phyloP scores from a whole-genome alignment of 1,140 invertebrate species.

The Hycleus phaleratus region DNA sequence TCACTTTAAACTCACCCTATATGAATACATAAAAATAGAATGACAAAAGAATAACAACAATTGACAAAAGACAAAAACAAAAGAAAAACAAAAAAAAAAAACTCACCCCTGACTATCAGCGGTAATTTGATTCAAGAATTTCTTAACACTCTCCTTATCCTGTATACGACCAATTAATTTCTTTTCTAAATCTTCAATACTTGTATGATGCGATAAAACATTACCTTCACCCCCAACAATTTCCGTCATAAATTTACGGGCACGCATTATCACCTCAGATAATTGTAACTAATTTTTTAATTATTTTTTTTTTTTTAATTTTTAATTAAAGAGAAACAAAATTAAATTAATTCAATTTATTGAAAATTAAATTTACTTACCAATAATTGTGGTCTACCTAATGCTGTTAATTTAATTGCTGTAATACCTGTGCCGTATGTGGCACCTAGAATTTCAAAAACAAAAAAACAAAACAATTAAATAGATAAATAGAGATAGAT shows the following conservation, averaged over 20 bases:
- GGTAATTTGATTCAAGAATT: conserved; percentile 87
- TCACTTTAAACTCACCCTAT: no score
- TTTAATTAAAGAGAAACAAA: no score
- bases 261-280: conserved; percentile 93
- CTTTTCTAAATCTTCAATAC: conserved; percentile 78
- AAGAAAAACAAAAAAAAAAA: no score
- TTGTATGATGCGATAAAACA: conserved; percentile 74
- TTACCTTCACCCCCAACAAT: conserved; percentile 75
- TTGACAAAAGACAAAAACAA: no score
- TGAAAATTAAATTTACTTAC: conserved; percentile 49
- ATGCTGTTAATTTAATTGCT: conserved; percentile 94
- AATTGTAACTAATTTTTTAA: conserved; percentile 70
- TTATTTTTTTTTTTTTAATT: no score
- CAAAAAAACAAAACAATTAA: no score
- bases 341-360: no score
- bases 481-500: no score
- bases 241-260: conserved; percentile 85
- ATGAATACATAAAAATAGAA: no score
- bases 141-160: conserved; percentile 68
- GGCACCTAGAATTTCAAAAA: conserved; percentile 55
- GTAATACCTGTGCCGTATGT: conserved; percentile 94
- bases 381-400: conserved; percentile 92
- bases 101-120: conserved; percentile 82
- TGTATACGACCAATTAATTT: conserved; percentile 70
- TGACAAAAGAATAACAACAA: no score